These are phyloP conservation scores for Phataginus tricuspis DNA, from an alignment of 2,797 vertebrate genomes.

Conservation along the genomic window DNA sequence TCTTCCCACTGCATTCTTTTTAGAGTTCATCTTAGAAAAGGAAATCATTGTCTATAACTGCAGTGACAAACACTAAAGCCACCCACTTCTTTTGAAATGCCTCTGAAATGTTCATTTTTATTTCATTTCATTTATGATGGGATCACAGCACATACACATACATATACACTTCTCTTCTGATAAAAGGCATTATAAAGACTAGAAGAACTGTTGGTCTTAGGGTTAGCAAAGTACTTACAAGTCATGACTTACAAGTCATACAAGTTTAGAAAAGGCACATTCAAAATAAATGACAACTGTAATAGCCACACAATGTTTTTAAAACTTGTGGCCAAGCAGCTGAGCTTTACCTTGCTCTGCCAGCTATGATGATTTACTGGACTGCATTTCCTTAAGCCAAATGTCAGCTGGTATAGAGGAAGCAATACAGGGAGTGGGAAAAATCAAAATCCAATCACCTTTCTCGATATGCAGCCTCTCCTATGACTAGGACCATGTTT, in stretches of 20 bases:
- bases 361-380: background rate
- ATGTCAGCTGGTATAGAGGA: background rate
- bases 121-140: conserved; percentile 2
- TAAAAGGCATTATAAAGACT: background rate
- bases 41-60: background rate
- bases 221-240: background rate
- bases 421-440: background rate
- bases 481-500: background rate
- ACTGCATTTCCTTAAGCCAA: background rate
- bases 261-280: background rate
- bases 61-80: conserved; percentile 58
- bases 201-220: background rate
- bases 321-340: background rate
- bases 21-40: conserved; percentile 34
- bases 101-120: background rate
- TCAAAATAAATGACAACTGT: background rate
- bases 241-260: too few relatives aligned
- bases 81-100: conserved; percentile 56
- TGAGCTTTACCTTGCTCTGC: background rate
- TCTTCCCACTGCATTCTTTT: conserved; percentile 69
- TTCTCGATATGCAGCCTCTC: background rate
- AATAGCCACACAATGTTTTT: background rate
- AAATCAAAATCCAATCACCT: background rate
- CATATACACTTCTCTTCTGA: background rate
- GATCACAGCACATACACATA: background rate